Evolutionary conservation across 1,140 invertebrate species (phyloP), one percentile per base, ranked within the genome.

Genomic region (Brachystomella parvula): DNA sequence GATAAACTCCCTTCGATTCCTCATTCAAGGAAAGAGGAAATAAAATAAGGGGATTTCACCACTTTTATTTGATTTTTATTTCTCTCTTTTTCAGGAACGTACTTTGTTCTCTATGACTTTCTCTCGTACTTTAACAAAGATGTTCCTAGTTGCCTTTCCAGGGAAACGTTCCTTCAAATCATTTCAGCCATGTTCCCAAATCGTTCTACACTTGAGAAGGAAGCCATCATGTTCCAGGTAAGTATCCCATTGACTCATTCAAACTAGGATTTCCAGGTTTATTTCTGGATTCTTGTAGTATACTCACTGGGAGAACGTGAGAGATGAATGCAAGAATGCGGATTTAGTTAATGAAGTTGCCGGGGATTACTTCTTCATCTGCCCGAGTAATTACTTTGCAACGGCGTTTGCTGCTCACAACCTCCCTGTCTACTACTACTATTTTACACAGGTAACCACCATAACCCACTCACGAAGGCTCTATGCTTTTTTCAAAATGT

Each of bases 351-450:
- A 88, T 21, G 89, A 92, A 71, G 86, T 93, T 0, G 90, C 94
- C 0, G 91, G 90, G 1, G 93, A 96, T 80, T 92, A 92, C 75
- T 93, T 92, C 80, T 96, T 96, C 78, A 89, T 94, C 19, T 96
- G 94, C 78, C 89, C 90, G 9, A 90, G 91, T 24, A 92, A 94
- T 75, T 85, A 89, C 68, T 93, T 94, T 75, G 91, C 92, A 3
- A 85, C 92, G 78, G 80, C 87, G 12, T 88, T 92, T 69, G 86
- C 92, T 2, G 86, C 87, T 47, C 83, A 86, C 56, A 88, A 89
- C 28, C 85, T 88, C 76, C 85, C 87, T 67, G 89, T 92, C 47
- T 94, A 92, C 77, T 94, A 92, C 75, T 97, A 97, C 78, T 76
- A 69, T 59, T 92, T 92, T 76, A 92, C 89, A 32, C 90, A 93